Conservation (phyloP, 2,888 invertebrate species). For the Epistrophella euchroma region DNA sequence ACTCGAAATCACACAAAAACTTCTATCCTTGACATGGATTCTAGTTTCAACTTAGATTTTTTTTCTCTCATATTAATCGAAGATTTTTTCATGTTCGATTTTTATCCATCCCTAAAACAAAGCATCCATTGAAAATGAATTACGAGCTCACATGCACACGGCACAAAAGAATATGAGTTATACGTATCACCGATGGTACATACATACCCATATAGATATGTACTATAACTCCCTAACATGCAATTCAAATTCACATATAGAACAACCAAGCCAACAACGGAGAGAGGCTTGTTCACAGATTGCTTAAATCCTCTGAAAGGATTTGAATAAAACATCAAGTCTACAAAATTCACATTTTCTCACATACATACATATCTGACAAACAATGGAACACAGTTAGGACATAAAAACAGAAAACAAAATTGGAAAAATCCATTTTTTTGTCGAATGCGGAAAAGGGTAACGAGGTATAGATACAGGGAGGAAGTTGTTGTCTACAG, state of each 20-base stretch:
- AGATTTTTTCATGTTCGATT: slow-evolving; percentile 14
- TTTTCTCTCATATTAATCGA: slow-evolving; percentile 19
- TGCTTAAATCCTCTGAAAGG: slow-evolving; percentile 36
- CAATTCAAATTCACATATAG: slow-evolving; percentile 14
- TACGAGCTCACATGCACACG: slow-evolving; percentile 43
- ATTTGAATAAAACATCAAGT: slow-evolving; percentile 68
- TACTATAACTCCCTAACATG: background rate
- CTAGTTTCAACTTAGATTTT: background rate
- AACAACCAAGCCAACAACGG: background rate
- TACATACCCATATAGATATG: background rate
- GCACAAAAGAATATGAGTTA: slow-evolving; percentile 2
- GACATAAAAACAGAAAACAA: slow-evolving; percentile 26
- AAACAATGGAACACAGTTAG: slow-evolving; percentile 23
- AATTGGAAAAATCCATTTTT: slow-evolving; percentile 35
- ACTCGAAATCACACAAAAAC: slow-evolving; percentile 27
- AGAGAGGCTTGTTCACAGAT: slow-evolving; percentile 35
- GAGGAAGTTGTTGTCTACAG: slow-evolving; percentile 22
- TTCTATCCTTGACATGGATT: slow-evolving; percentile 61
- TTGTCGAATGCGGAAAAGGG: slow-evolving; percentile 21
- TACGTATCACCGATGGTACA: background rate
- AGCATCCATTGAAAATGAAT: slow-evolving; percentile 44
- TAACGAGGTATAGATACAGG: slow-evolving; percentile 39
- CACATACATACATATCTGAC: background rate
- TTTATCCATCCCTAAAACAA: background rate
- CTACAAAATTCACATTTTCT: slow-evolving; percentile 27